phyloP scores from a whole-genome alignment of 2,797 vertebrate species.

The Acipenser oxyrinchus region DNA sequence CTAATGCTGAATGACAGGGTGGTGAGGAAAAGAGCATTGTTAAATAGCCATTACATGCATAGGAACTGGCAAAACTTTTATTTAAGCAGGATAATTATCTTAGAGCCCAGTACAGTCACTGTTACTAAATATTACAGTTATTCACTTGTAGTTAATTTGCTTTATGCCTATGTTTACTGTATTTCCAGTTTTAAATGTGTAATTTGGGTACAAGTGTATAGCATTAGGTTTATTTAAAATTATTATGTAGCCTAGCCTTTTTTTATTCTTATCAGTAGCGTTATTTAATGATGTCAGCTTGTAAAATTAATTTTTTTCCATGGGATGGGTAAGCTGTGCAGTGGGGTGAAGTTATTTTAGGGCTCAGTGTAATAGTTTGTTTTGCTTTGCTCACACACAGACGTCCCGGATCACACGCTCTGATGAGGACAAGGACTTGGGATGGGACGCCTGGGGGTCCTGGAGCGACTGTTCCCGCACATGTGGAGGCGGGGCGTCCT shows the following conservation, averaged over 20 bases:
- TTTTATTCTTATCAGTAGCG: conserved; percentile 3
- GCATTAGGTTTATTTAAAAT: too few species aligned
- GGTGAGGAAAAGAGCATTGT: not conserved
- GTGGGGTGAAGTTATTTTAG: conserved; percentile 17
- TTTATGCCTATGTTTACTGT: too few species aligned
- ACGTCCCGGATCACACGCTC: conserved; percentile 66
- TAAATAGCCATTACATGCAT: not conserved
- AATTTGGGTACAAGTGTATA: too few species aligned
- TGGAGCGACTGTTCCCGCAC: conserved; percentile 92
- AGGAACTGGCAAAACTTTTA: not conserved
- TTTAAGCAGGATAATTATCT: too few species aligned
- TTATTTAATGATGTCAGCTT: conserved; percentile 6
- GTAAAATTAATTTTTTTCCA: too few species aligned
- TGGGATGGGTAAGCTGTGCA: too few species aligned
- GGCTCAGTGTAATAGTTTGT: not conserved
- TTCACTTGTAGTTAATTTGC: too few species aligned
- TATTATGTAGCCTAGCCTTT: too few species aligned
- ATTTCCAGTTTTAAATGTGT: too few species aligned
- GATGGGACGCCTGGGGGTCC: conserved; percentile 85
- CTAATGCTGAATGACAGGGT: not conserved
- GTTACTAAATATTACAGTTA: too few species aligned
- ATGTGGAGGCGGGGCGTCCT: conserved; percentile 87
- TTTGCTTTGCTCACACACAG: conserved; percentile 35
- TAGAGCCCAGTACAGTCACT: too few species aligned
- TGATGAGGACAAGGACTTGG: conserved; percentile 70